These are phyloP conservation scores for Hippocampus kuda DNA, from an alignment of 2,797 vertebrate species.

Conservation along the genomic window DNA sequence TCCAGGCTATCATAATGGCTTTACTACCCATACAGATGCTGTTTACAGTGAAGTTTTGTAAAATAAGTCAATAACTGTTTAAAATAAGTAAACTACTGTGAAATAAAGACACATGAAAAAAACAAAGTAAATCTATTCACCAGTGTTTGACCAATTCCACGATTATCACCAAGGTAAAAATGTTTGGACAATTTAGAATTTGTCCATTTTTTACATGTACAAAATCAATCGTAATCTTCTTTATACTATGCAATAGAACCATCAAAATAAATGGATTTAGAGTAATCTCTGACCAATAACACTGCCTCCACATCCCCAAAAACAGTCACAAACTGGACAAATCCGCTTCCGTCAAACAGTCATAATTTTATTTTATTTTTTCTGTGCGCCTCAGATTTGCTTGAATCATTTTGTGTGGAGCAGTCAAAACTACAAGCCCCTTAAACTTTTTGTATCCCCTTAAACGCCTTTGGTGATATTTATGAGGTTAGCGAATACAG, in stretches of 20 bases:
- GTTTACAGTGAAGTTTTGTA: background rate
- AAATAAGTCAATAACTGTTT: background rate
- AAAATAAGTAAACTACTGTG: background rate
- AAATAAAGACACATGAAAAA: background rate
- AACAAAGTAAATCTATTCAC: too few species aligned
- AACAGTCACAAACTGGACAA: background rate
- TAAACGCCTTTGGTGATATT: conserved; percentile 30
- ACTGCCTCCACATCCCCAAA: too few species aligned
- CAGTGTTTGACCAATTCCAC: background rate
- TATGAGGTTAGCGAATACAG: conserved; percentile 14
- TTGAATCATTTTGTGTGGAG: background rate
- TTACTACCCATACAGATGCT: background rate
- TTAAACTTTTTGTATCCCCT: background rate
- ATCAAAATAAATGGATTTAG: background rate
- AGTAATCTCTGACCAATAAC: too few species aligned
- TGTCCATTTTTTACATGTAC: background rate
- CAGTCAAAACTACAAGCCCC: background rate
- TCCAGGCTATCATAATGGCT: background rate
- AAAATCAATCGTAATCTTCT: too few species aligned
- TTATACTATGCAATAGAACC: background rate
- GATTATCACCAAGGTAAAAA: background rate
- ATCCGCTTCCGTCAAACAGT: background rate
- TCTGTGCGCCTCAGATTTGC: background rate
- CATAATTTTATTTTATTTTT: background rate
- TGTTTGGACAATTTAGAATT: background rate